Percentiles rank a stretch among this genome's conserved stretches.
These are phyloP conservation scores for Acropternis orthonyx DNA, from an alignment of 2,797 vertebrate genomes.

Conservation along the genomic window DNA sequence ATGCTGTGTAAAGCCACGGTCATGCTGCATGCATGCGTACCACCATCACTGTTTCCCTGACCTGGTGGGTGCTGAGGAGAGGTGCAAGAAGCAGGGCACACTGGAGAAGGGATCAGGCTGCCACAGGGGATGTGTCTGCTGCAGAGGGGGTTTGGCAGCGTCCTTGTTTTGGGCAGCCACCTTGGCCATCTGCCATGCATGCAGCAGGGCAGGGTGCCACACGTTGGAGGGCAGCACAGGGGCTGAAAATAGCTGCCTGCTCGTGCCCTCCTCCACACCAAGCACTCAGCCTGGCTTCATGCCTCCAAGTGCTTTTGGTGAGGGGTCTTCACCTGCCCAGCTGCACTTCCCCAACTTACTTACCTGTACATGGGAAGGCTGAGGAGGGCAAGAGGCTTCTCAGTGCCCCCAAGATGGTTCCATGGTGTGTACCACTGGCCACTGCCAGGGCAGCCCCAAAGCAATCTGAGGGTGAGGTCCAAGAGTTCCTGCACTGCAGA, in stretches of 20 bases:
- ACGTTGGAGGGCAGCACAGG: rapidly evolving
- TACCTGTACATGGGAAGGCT: neutral
- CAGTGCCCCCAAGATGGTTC: neutral
- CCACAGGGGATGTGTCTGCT: neutral
- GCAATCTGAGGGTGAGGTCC: neutral
- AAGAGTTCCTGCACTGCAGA: neutral
- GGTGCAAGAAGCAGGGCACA: neutral
- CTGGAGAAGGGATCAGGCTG: neutral
- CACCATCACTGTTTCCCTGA: neutral
- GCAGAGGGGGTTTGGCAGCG: neutral
- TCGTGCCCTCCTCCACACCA: rapidly evolving
- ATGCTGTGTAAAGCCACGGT: neutral
- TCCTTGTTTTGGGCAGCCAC: neutral
- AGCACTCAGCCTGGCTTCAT: neutral
- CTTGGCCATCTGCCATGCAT: neutral
- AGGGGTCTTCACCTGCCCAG: neutral
- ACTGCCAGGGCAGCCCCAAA: neutral
- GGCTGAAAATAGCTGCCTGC: neutral
- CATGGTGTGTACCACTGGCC: rapidly evolving
- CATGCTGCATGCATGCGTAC: rapidly evolving
- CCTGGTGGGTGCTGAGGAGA: neutral
- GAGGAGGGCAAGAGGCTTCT: neutral
- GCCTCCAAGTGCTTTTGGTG: neutral
- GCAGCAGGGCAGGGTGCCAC: neutral
- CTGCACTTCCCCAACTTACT: rapidly evolving